Conservation (phyloP, 1,140 invertebrate genomes). For the Drosophila yakuba region DNA sequence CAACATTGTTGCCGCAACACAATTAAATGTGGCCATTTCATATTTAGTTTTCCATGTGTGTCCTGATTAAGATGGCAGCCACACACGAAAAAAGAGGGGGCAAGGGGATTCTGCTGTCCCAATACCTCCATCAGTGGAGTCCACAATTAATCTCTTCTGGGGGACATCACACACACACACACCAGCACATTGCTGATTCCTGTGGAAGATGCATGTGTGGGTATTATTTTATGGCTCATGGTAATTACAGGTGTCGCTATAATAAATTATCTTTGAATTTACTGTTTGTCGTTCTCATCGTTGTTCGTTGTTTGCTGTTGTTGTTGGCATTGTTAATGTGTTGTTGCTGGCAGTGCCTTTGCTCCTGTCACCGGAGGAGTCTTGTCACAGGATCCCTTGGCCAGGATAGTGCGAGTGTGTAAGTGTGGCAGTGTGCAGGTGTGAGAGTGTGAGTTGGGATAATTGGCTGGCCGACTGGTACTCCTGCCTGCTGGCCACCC, state of each 20-base stretch:
- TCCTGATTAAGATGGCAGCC: conserved; percentile 44
- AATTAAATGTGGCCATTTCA: conserved; percentile 78
- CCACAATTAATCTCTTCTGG: conserved; percentile 52
- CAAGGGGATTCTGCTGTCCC: conserved; percentile 8
- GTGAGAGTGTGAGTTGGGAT: conserved; percentile 28
- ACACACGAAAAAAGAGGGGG: conserved; percentile 17
- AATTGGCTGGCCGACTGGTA: conserved; percentile 53
- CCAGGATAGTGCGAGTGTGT: conserved; percentile 11
- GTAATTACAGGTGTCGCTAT: conserved; percentile 83
- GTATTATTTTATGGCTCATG: conserved; percentile 79
- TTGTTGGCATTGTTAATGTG: conserved; percentile 31
- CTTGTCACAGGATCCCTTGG: conserved; percentile 19
- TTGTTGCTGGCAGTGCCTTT: conserved; percentile 37
- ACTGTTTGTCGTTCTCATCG: conserved; percentile 77
- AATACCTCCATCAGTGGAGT: conserved; percentile 28
- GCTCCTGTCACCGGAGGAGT: conserved; percentile 64
- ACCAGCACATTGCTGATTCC: conserved; percentile 2
- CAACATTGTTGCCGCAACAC: conserved; percentile 55
- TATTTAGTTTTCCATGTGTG: conserved; percentile 52
- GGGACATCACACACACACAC: conserved; percentile 8
- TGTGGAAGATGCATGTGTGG: conserved; percentile 38
- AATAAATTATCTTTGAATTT: conserved; percentile 84
- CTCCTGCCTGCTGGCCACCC: neutral
- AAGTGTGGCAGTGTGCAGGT: neutral
- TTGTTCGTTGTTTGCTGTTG: conserved; percentile 29